These are phyloP conservation scores for Seison nebaliae DNA, from an alignment of 1,140 invertebrate species.

Conservation along the genomic window DNA sequence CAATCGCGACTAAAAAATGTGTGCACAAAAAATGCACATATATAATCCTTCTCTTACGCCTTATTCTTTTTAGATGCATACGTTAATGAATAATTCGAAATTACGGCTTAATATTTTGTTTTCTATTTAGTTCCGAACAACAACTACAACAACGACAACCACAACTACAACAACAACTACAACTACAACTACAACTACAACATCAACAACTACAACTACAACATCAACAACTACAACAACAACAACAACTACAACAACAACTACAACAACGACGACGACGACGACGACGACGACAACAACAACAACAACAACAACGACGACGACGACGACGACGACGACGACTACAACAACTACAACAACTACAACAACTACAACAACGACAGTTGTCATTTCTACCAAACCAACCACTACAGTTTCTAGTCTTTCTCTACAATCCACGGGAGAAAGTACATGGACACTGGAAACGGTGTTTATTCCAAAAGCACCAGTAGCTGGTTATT, in stretches of 20 bases:
- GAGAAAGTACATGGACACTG: neutral
- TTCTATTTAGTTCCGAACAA: too few species aligned
- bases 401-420: constrained; percentile 13
- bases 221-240: neutral
- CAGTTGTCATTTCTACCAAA: constrained; percentile 15
- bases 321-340: neutral
- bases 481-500: too few species aligned
- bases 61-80: too few species aligned
- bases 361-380: constrained; percentile 15
- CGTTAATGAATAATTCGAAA: too few species aligned
- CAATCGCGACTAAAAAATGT: too few species aligned
- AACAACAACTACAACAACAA: neutral
- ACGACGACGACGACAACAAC: neutral
- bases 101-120: too few species aligned
- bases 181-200: constrained; percentile 6
- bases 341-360: constrained; percentile 11
- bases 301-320: neutral
- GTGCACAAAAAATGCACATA: too few species aligned
- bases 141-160: too few species aligned
- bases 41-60: too few species aligned
- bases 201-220: constrained; percentile 5
- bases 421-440: neutral
- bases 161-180: too few species aligned
- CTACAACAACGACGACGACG: neutral
- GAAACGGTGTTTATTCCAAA: neutral